Evolutionary conservation across 2,888 invertebrate genomes (phyloP), one percentile per base, ranked within the genome.

Genomic region (Drosophila nigritarsus): DNA sequence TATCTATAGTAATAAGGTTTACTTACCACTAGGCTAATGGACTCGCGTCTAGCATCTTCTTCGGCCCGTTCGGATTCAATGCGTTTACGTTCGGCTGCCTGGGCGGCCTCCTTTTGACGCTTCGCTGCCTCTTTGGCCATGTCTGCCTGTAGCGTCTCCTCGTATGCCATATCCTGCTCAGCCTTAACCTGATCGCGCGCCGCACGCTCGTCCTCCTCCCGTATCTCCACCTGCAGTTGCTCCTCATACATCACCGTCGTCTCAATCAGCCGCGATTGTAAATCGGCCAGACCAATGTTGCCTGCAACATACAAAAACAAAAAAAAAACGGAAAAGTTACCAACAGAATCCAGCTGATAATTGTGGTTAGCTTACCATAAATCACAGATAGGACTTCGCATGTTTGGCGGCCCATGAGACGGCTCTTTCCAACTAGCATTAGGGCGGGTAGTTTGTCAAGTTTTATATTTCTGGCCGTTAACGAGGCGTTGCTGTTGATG

Each of bases 161-260:
- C 96, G 93, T 98, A 99, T 0, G 99, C 99, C 92, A 96, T 96
- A 94, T 99, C 98, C 94, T 99, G 99, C 93, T 99, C 98, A 87
- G 96, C 95, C 93, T 98, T 98, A 62, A 99, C 97, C 85, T 95
- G 94, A 93, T 98, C 98, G 64, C 99, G 94, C 13, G 97, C 98
- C 78, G 97, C 97, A 65, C 99, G 94, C 92, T 98, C 98, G 70
- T 97, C 95, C 94, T 99, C 99, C 87, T 97, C 95, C 48, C 95
- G 94, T 66, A 96, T 96, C 93, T 98, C 98, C 75, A 95, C 95
- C 67, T 94, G 94, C 65, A 96, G 94, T 92, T 97, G 96, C 83
- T 96, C 96, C 83, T 95, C 94, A 93, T 96, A 99, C 88, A 98
- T 95, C 91, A 98, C 98, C 65, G 97, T 95, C 48, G 97, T 96